A percentile compares a stretch with the other conserved stretches of the same genome.
Conservation (phyloP, 2,888 invertebrate genomes). For the Callinectes sapidus region DNA sequence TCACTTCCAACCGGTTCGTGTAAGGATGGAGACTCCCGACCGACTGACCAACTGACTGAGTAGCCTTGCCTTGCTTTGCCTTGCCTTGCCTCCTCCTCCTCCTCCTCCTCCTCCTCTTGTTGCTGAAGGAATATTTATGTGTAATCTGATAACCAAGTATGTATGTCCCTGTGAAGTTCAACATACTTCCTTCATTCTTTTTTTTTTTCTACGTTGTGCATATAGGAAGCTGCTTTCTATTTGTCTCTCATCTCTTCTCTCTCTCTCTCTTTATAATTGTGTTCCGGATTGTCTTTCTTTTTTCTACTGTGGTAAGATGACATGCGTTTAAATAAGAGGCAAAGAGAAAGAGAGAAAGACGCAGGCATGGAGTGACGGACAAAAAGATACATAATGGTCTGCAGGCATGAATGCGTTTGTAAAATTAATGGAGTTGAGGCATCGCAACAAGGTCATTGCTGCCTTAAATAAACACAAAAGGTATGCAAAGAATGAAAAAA, state of each 20-base stretch:
- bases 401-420: not conserved
- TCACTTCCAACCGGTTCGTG: not conserved
- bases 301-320: not conserved
- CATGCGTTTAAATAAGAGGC: not conserved
- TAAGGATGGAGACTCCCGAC: not conserved
- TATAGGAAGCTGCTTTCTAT: not conserved
- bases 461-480: too few species aligned
- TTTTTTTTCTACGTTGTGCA: not conserved
- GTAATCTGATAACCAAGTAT: not conserved
- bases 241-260: not conserved
- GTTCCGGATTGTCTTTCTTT: not conserved
- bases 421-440: too few species aligned
- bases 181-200: not conserved
- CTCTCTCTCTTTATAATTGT: not conserved
- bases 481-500: too few species aligned
- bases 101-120: too few species aligned
- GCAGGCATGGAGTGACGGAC: not conserved
- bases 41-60: slow-evolving; percentile 9
- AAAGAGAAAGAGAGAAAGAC: not conserved
- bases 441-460: too few species aligned
- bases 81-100: too few species aligned
- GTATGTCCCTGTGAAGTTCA: not conserved
- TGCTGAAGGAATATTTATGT: not conserved
- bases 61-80: not conserved
- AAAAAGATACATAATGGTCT: not conserved